These are phyloP conservation scores for Cepaea nemoralis DNA, from an alignment of 1,140 invertebrate species.

Conservation along the genomic window DNA sequence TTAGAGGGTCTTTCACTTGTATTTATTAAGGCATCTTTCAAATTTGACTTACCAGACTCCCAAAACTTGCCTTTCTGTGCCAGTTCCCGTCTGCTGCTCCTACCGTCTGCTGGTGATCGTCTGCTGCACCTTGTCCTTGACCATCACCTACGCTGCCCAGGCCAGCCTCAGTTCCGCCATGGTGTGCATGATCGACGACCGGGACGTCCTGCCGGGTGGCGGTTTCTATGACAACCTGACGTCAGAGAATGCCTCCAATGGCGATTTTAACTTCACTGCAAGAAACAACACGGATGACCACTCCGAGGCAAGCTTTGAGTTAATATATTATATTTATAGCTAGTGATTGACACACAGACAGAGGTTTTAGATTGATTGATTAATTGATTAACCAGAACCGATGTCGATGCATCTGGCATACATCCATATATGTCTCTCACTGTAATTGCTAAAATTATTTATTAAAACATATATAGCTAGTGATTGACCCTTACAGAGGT, in stretches of 20 bases:
- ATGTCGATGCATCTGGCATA: no score
- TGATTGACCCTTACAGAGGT: no score
- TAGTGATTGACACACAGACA: no score
- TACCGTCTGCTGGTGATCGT: slow-evolving; percentile 29
- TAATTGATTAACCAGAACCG: no score
- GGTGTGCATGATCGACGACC: slow-evolving; percentile 36
- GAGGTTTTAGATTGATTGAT: no score
- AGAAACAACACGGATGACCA: neutral
- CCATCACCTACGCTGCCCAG: slow-evolving; percentile 38
- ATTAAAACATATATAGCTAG: no score
- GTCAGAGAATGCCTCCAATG: neutral
- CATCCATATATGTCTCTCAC: no score
- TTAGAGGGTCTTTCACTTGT: no score
- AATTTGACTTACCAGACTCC: neutral
- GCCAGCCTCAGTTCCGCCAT: slow-evolving; percentile 40
- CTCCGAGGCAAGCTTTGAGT: neutral
- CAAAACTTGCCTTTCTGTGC: neutral
- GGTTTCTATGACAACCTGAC: neutral
- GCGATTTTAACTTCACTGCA: neutral
- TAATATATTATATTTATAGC: no score
- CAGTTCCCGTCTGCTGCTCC: slow-evolving; percentile 34
- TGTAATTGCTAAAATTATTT: no score
- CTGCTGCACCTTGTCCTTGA: slow-evolving; percentile 28
- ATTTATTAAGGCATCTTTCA: neutral
- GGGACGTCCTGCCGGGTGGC: neutral